These are phyloP conservation scores for Trachythela sp. DNA, from an alignment of 64 coral and sea anemone species.

Conservation along the genomic window DNA sequence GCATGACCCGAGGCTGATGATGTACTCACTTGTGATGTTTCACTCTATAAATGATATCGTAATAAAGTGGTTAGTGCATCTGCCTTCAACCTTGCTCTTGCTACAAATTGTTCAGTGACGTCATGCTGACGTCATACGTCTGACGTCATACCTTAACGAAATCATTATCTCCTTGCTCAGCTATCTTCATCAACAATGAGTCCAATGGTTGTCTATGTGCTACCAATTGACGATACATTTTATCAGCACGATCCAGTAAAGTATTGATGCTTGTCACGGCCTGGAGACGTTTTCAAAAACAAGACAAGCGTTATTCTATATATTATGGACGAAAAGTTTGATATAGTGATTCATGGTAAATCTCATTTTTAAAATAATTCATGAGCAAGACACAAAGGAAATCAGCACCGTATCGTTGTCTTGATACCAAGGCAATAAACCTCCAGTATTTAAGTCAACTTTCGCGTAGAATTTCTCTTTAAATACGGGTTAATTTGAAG, in stretches of 20 bases:
- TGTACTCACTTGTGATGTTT: constrained; percentile 9
- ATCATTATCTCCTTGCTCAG: constrained; percentile 90
- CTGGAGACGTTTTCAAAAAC: background rate
- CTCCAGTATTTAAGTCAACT: too few relatives aligned
- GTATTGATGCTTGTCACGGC: constrained; percentile 93
- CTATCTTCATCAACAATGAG: constrained; percentile 70
- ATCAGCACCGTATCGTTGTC: too few relatives aligned
- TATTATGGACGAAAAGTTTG: too few relatives aligned
- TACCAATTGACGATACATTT: constrained; percentile 85
- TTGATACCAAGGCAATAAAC: too few relatives aligned
- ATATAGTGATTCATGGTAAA: too few relatives aligned
- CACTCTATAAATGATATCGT: background rate
- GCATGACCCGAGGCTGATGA: background rate
- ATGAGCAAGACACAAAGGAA: too few relatives aligned
- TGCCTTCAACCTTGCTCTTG: too few relatives aligned
- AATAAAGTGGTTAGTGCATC: too few relatives aligned
- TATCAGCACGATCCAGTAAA: constrained; percentile 80
- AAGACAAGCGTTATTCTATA: background rate
- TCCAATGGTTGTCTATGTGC: constrained; percentile 87
- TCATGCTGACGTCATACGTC: background rate
- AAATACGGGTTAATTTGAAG: too few relatives aligned
- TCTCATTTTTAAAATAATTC: too few relatives aligned
- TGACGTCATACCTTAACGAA: background rate
- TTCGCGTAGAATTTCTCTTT: too few relatives aligned
- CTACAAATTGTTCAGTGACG: background rate